phyloP scores from a whole-genome alignment of 2,113 vertebrate species.

The Leiothrix lutea region DNA sequence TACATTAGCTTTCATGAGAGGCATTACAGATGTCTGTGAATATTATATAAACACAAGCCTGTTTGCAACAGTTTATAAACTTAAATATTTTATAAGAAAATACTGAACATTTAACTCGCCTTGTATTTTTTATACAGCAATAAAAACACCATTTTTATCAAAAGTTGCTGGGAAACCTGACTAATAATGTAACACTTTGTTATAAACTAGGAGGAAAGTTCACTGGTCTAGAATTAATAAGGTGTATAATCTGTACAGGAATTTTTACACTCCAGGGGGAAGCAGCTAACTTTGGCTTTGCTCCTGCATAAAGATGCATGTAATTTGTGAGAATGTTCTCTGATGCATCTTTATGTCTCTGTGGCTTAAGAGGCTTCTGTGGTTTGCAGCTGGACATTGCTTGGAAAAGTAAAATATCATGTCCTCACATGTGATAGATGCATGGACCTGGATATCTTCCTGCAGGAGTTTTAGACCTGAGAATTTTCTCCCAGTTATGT shows the following conservation, averaged over 20 bases:
- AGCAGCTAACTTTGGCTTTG: neutral
- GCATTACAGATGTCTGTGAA: constrained; percentile 63
- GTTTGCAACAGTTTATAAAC: constrained; percentile 66
- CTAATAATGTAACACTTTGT: constrained; percentile 29
- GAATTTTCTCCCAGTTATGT: neutral
- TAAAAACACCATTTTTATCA: constrained; percentile 51
- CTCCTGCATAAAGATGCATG: neutral
- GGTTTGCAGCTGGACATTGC: neutral
- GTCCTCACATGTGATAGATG: neutral
- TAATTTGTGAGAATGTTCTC: neutral
- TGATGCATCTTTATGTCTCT: neutral
- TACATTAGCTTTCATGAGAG: constrained; percentile 62
- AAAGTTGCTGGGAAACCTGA: constrained; percentile 13
- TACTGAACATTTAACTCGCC: constrained; percentile 54
- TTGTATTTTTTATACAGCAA: constrained; percentile 56
- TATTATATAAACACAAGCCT: constrained; percentile 61
- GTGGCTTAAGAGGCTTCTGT: neutral
- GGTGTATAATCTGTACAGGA: neutral
- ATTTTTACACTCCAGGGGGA: neutral
- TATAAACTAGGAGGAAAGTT: constrained; percentile 6
- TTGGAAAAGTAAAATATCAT: neutral
- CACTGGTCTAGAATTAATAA: constrained; percentile 29
- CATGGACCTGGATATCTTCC: neutral
- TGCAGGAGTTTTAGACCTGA: neutral
- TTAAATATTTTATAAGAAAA: constrained; percentile 72